phyloP scores from a whole-genome alignment of 2,113 vertebrate species.

The Thermophis baileyi region DNA sequence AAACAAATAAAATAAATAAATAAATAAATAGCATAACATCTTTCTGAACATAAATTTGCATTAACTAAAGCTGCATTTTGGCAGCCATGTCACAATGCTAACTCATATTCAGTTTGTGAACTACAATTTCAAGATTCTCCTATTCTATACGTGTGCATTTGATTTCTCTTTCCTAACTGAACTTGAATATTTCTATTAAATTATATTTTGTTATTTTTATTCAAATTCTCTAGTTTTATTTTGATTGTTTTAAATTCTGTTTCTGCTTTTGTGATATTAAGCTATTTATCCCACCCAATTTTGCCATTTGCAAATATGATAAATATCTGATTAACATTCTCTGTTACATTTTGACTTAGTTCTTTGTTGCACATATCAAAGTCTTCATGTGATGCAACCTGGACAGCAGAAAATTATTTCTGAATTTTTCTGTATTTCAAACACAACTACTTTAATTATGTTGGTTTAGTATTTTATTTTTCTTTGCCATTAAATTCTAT shows the following conservation, averaged over 20 bases:
- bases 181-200: neutral
- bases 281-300: neutral
- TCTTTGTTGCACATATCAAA: neutral
- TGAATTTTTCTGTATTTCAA: neutral
- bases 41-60: neutral
- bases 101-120: neutral
- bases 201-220: neutral
- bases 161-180: neutral
- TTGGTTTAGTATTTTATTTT: neutral
- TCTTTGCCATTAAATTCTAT: neutral
- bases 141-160: neutral
- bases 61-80: neutral
- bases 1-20: too few relatives aligned
- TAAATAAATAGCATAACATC: neutral
- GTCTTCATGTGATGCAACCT: neutral
- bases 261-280: neutral
- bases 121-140: neutral
- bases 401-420: neutral
- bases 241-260: neutral
- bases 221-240: neutral
- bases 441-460: neutral
- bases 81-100: neutral
- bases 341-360: neutral
- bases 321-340: neutral
- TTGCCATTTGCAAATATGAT: neutral